These are phyloP conservation scores for Agonopterix heracliana DNA, from an alignment of 2,888 invertebrate genomes.

Conservation along the genomic window DNA sequence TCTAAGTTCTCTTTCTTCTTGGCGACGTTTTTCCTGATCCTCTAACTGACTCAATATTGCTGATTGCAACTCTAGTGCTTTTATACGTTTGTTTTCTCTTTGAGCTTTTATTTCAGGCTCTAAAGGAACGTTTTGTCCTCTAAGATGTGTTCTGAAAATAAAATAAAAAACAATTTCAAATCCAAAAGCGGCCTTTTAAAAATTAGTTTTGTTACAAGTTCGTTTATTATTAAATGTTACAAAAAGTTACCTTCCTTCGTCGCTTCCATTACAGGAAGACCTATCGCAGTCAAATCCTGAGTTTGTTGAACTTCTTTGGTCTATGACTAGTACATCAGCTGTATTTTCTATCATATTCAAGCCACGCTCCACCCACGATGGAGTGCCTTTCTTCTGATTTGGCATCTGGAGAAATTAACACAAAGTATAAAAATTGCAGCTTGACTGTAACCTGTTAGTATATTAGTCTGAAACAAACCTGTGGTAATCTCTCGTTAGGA, in stretches of 20 bases:
- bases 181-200: too few species aligned
- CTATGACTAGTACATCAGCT: slow-evolving; percentile 75
- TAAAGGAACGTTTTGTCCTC: slow-evolving; percentile 91
- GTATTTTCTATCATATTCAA: slow-evolving; percentile 69
- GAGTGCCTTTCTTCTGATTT: slow-evolving; percentile 69
- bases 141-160: slow-evolving; percentile 78
- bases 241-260: slow-evolving; percentile 57
- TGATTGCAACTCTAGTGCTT: slow-evolving; percentile 90
- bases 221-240: too few species aligned
- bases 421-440: not conserved
- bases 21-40: slow-evolving; percentile 84
- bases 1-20: slow-evolving; percentile 84
- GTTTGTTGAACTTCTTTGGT: slow-evolving; percentile 69
- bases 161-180: slow-evolving; percentile 9
- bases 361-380: slow-evolving; percentile 77
- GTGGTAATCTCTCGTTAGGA: slow-evolving; percentile 65
- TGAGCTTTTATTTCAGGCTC: slow-evolving; percentile 88
- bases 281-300: slow-evolving; percentile 64
- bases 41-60: slow-evolving; percentile 90
- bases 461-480: slow-evolving; percentile 34
- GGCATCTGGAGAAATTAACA: slow-evolving; percentile 48
- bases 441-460: not conserved
- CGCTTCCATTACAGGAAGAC: slow-evolving; percentile 65
- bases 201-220: not conserved
- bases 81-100: slow-evolving; percentile 86